Percentiles rank a stretch among this genome's conserved stretches.
Conservation (phyloP, 2,797 vertebrate species). For the Paedocypris micromegethes region DNA sequence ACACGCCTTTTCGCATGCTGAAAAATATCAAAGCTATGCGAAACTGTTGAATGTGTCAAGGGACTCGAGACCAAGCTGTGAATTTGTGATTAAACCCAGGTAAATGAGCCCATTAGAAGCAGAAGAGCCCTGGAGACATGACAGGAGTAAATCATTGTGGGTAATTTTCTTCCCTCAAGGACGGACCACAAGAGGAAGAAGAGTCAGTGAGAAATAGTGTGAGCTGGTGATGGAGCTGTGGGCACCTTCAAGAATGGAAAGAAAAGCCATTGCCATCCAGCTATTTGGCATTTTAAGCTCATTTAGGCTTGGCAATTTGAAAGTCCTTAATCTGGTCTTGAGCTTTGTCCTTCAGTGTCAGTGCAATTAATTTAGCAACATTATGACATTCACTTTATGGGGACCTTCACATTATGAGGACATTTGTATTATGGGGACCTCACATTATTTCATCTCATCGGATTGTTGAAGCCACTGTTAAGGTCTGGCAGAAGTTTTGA, state of each 20-base stretch:
- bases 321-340: constrained; percentile 28
- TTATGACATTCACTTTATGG: background rate
- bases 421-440: background rate
- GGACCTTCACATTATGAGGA: constrained; percentile 6
- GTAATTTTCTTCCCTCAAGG: constrained; percentile 49
- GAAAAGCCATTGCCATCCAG: constrained; percentile 25
- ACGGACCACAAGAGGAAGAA: constrained; percentile 22
- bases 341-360: constrained; percentile 21
- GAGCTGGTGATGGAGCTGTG: constrained; percentile 37
- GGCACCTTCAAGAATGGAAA: constrained; percentile 31
- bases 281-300: constrained; percentile 46
- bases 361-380: constrained; percentile 11
- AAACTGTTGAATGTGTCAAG: constrained; percentile 30
- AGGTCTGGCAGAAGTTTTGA: too few species aligned
- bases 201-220: constrained; percentile 20
- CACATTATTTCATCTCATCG: background rate
- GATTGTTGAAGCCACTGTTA: too few species aligned
- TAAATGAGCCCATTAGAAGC: constrained; percentile 54
- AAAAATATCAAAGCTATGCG: constrained; percentile 27
- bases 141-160: constrained; percentile 48
- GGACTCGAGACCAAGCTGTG: constrained; percentile 44
- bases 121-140: constrained; percentile 40
- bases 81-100: constrained; percentile 54
- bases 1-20: constrained; percentile 11
- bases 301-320: constrained; percentile 36